phyloP scores from a whole-genome alignment of 1,140 invertebrate genomes.

The Zaprionus tsacasi region DNA sequence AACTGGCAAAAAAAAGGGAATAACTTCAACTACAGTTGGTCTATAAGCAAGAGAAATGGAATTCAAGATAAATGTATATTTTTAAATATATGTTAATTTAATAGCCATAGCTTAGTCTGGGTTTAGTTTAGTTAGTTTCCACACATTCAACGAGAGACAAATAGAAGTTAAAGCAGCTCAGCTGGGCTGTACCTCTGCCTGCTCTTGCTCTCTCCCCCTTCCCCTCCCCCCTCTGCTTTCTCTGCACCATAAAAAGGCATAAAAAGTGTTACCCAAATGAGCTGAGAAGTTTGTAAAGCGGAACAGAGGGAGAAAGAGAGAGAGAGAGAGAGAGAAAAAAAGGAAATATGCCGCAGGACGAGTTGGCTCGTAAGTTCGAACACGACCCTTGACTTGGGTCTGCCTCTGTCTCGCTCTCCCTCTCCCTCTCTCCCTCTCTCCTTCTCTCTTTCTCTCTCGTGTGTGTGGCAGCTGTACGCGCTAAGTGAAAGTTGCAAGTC shows the following conservation, averaged over 20 bases:
- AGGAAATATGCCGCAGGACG: slow-evolving; percentile 2
- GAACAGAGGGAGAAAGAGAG: too few species aligned
- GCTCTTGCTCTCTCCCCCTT: neutral
- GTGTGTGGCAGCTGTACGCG: slow-evolving; percentile 14
- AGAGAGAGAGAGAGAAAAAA: neutral
- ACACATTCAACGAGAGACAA: too few species aligned
- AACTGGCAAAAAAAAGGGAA: neutral
- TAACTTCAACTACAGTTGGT: neutral
- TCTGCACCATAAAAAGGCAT: slow-evolving; percentile 14
- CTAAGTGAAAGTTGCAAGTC: slow-evolving; percentile 34
- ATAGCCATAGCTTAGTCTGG: neutral
- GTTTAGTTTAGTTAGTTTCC: too few species aligned
- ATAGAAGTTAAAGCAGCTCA: too few species aligned
- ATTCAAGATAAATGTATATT: neutral
- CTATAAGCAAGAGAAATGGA: neutral
- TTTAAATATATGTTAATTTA: neutral
- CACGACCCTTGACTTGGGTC: slow-evolving; percentile 4
- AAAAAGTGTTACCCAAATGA: slow-evolving; percentile 46
- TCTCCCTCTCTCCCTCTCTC: neutral
- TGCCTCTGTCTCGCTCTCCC: neutral
- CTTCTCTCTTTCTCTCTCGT: neutral
- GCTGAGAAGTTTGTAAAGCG: slow-evolving; percentile 26
- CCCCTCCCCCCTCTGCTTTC: too few species aligned
- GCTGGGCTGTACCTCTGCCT: too few species aligned
- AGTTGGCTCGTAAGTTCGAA: slow-evolving; percentile 4